Conservation (phyloP, 2,113 vertebrate species). For the Ascaphus truei region DNA sequence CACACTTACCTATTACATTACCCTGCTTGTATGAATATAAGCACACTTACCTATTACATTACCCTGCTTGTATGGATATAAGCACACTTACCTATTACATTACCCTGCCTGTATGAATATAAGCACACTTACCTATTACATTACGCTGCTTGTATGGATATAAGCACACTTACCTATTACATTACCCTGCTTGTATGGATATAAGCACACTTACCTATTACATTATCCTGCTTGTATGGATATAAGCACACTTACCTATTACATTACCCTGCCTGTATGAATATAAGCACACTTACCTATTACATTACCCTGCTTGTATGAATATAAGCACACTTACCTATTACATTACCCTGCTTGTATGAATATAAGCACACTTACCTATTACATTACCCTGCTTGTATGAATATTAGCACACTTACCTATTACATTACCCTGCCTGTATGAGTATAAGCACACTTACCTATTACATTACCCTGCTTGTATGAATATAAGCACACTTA, state of each 20-base stretch:
- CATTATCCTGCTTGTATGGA: background rate
- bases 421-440: too few relatives aligned
- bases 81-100: background rate
- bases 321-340: conserved; percentile 3
- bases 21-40: background rate
- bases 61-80: background rate
- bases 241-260: conserved; percentile 12
- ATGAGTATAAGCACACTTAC: conserved; percentile 19
- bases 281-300: conserved; percentile 11
- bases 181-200: background rate
- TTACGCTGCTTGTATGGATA: background rate
- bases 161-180: conserved; percentile 1
- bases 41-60: background rate
- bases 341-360: background rate
- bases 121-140: background rate
- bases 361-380: too few relatives aligned
- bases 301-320: background rate
- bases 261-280: background rate
- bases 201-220: conserved; percentile 2
- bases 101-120: background rate
- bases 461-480: background rate
- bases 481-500: conserved; percentile 19
- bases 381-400: conserved; percentile 2
- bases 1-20: background rate
- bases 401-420: background rate